A percentile compares a stretch with the other conserved stretches of the same genome.
Evolutionary conservation across 2,113 vertebrate species (phyloP).

Genomic region (Apus apus): DNA sequence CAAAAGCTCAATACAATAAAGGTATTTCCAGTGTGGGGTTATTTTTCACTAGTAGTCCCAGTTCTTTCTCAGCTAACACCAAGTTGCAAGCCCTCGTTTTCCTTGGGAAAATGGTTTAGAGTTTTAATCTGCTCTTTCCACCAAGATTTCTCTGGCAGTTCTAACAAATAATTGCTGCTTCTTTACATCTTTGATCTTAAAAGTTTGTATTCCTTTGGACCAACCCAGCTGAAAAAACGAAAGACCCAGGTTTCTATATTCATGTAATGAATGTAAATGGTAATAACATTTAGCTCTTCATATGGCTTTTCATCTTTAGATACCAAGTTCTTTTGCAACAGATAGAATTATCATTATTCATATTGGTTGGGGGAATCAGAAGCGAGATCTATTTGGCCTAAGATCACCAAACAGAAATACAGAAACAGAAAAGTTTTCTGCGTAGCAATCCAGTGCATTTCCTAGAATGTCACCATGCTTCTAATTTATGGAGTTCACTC

Average conservation of each 20-base stretch:
- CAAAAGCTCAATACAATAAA: constrained; percentile 1
- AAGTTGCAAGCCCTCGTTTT: neutral
- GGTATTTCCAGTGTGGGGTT: neutral
- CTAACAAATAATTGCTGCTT: neutral
- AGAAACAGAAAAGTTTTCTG: neutral
- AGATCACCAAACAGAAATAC: neutral
- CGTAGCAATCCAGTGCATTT: neutral
- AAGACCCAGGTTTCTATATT: neutral
- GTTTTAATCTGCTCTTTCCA: neutral
- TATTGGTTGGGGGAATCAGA: neutral
- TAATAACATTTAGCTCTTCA: neutral
- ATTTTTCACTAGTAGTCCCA: neutral
- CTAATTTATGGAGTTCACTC: neutral
- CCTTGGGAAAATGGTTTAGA: neutral
- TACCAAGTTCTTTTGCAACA: neutral
- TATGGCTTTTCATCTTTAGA: neutral
- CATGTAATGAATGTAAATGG: neutral
- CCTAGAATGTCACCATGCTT: neutral
- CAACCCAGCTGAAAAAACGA: neutral
- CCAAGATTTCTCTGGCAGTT: neutral
- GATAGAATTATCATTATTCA: neutral
- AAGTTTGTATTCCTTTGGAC: neutral
- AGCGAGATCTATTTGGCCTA: neutral
- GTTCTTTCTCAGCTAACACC: neutral
- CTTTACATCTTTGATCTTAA: neutral